Evolutionary conservation across 2,113 vertebrate species (phyloP).

Genomic region (Chiloscyllium plagiosum): DNA sequence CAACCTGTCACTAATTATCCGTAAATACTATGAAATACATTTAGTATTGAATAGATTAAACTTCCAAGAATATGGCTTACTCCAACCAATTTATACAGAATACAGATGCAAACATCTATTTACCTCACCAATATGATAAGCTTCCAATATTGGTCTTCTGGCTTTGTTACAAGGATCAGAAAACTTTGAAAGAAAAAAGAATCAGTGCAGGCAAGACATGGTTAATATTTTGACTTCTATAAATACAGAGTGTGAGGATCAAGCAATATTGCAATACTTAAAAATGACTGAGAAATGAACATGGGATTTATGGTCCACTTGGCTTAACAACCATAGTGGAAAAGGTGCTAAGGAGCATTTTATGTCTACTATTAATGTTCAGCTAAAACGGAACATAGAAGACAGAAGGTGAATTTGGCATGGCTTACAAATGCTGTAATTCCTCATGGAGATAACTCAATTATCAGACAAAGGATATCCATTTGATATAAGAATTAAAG

Average conservation of each 20-base stretch:
- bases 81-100: background rate
- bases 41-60: background rate
- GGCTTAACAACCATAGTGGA: background rate
- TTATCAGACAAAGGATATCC: slow-evolving; percentile 31
- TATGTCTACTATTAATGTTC: slow-evolving; percentile 3
- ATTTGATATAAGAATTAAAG: slow-evolving; percentile 33
- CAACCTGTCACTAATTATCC: background rate
- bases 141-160: background rate
- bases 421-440: slow-evolving; percentile 31
- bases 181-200: background rate
- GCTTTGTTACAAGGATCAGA: background rate
- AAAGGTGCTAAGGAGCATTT: slow-evolving; percentile 3
- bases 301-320: slow-evolving; percentile 17
- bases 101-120: background rate
- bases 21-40: background rate
- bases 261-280: background rate
- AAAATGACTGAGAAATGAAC: slow-evolving; percentile 21
- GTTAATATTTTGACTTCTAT: slow-evolving; percentile 19
- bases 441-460: slow-evolving; percentile 23
- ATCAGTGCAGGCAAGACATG: background rate
- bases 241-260: background rate
- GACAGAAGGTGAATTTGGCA: background rate
- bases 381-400: background rate
- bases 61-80: background rate
- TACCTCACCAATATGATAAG: background rate